phyloP scores from a whole-genome alignment of 2,888 invertebrate species.

The Junonia oenone region DNA sequence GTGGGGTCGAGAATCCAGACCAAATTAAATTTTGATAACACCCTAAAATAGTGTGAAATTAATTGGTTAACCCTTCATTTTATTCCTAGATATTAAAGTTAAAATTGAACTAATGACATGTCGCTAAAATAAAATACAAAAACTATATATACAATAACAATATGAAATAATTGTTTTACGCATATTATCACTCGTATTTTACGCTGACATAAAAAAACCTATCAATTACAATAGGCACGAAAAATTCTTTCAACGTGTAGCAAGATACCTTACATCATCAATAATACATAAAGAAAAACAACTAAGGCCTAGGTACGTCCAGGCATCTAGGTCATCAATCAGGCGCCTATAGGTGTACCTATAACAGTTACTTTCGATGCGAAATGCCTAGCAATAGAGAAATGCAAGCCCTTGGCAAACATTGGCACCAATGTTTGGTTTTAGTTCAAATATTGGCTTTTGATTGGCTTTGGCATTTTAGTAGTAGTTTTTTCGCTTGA shows the following conservation, averaged over 20 bases:
- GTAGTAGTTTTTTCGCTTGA: neutral
- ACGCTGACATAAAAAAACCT: neutral
- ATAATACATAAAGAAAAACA: conserved; percentile 11
- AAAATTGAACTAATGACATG: too few relatives aligned
- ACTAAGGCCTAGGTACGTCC: conserved; percentile 13
- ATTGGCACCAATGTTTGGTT: neutral
- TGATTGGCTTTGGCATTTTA: neutral
- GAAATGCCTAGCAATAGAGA: conserved; percentile 13
- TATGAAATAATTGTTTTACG: too few relatives aligned
- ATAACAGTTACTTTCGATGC: conserved; percentile 15
- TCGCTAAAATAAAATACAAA: too few relatives aligned
- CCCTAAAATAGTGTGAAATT: too few relatives aligned
- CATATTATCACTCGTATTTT: too few relatives aligned
- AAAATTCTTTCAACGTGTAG: conserved; percentile 4
- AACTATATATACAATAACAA: too few relatives aligned
- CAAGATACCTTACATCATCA: conserved; percentile 5
- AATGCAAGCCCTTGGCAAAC: conserved; percentile 22
- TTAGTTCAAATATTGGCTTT: neutral
- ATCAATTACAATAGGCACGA: neutral
- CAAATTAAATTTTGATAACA: too few relatives aligned
- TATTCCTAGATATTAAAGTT: too few relatives aligned
- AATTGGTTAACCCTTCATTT: too few relatives aligned
- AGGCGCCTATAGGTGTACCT: conserved; percentile 14
- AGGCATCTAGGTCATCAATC: conserved; percentile 17
- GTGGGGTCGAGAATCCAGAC: too few relatives aligned